Evolutionary conservation across 2,113 vertebrate genomes (phyloP).

Genomic region (Salvelinus alpinus): DNA sequence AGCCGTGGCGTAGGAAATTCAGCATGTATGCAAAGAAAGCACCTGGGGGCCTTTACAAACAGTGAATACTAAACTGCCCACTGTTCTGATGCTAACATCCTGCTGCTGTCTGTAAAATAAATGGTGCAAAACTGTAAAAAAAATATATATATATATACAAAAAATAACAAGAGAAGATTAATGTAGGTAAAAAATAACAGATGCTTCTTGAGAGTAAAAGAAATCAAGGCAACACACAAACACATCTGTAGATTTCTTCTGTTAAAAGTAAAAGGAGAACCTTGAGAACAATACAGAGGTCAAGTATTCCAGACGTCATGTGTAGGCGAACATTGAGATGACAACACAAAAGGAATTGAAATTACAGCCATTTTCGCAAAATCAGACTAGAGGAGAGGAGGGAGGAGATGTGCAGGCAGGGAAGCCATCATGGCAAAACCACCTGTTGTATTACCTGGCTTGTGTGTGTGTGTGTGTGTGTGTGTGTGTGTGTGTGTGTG

Average conservation of each 20-base stretch:
- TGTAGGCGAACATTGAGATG: constrained; percentile 37
- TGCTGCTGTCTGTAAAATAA: constrained; percentile 22
- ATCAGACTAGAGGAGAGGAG: constrained; percentile 29
- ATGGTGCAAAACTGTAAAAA: too few species aligned
- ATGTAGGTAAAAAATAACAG: constrained; percentile 36
- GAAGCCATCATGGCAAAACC: constrained; percentile 38
- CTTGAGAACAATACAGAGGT: constrained; percentile 51
- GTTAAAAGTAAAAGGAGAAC: constrained; percentile 46
- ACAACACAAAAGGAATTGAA: constrained; percentile 11
- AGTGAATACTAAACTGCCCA: constrained; percentile 46
- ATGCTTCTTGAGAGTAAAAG: constrained; percentile 29
- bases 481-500: too few species aligned
- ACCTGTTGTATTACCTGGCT: constrained; percentile 29
- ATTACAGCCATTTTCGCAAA: constrained; percentile 43
- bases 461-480: too few species aligned
- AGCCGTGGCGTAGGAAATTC: constrained; percentile 56
- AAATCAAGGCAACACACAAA: background rate
- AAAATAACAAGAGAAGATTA: background rate
- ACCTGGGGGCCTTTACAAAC: constrained; percentile 31
- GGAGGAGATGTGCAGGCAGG: background rate
- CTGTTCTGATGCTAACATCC: constrained; percentile 36
- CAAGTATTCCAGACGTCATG: constrained; percentile 37
- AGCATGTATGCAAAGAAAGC: constrained; percentile 21
- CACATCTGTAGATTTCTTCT: constrained; percentile 26
- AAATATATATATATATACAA: background rate